Conservation (phyloP, 2,888 invertebrate species). For the Eupelmus urozonus region DNA sequence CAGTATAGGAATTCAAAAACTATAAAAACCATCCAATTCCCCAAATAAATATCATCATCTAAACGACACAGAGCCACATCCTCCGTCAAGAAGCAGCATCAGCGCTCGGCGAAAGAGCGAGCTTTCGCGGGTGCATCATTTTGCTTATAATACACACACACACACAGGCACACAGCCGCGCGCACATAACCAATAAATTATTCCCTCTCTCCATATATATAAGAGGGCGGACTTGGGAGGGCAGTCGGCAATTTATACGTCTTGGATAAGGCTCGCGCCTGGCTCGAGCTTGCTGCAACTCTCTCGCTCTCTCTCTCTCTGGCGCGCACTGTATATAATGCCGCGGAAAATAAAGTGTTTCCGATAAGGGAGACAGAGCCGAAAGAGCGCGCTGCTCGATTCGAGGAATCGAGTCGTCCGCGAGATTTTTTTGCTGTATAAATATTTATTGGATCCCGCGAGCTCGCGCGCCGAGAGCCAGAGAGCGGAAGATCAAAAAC, state of each 20-base stretch:
- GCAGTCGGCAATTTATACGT: constrained; percentile 38
- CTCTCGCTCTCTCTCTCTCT: no score
- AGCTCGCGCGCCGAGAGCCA: no score
- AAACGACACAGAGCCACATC: no score
- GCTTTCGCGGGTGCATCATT: constrained; percentile 4
- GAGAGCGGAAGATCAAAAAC: constrained; percentile 9
- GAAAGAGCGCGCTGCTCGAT: constrained; percentile 8
- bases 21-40: no score
- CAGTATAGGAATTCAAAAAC: no score
- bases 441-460: constrained; percentile 31
- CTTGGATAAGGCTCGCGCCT: constrained; percentile 31
- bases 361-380: constrained; percentile 11
- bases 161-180: no score
- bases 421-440: constrained; percentile 25
- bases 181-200: constrained; percentile 17
- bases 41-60: no score
- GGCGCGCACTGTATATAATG: not conserved
- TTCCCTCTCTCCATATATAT: no score
- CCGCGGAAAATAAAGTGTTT: constrained; percentile 26
- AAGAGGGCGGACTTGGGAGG: no score
- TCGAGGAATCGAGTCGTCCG: constrained; percentile 23
- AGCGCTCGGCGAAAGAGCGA: not conserved
- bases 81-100: no score
- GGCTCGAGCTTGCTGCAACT: no score
- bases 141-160: constrained; percentile 1